Evolutionary conservation across 2,888 invertebrate species (phyloP).

Genomic region (Rhagonycha lutea): DNA sequence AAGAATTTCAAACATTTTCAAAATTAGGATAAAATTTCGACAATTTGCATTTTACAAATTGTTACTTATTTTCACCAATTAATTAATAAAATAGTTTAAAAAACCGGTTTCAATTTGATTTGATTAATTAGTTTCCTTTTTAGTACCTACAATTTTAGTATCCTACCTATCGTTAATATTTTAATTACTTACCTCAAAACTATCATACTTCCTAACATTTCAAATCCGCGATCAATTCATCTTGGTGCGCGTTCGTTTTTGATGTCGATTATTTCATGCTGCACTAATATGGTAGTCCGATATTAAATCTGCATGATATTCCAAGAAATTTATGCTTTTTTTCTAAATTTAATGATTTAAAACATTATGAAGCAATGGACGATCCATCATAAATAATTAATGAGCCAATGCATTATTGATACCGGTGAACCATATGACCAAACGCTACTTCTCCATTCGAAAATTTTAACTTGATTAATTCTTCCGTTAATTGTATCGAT

Average conservation of each 20-base stretch:
- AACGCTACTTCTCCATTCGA: conserved; percentile 41
- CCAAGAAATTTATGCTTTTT: conserved; percentile 11
- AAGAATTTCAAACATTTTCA: background rate
- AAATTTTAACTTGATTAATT: conserved; percentile 6
- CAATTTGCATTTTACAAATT: background rate
- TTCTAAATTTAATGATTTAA: conserved; percentile 21
- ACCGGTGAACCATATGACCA: conserved; percentile 47
- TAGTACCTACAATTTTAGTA: background rate
- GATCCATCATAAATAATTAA: conserved; percentile 55
- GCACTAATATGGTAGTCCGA: background rate
- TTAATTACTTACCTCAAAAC: background rate
- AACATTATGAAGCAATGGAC: conserved; percentile 48
- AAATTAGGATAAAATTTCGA: background rate
- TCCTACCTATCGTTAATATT: background rate
- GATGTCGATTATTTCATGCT: background rate
- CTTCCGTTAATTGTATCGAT: background rate
- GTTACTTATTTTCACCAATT: background rate
- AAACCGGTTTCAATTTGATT: background rate
- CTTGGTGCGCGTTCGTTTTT: background rate
- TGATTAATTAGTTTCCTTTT: background rate
- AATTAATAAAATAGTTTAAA: background rate
- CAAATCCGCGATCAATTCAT: background rate
- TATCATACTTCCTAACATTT: background rate
- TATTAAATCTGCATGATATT: background rate
- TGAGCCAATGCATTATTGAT: conserved; percentile 54